Evolutionary conservation across 2,888 invertebrate genomes (phyloP), one percentile per base, ranked within the genome.

Genomic region (Isoperla grammatica): DNA sequence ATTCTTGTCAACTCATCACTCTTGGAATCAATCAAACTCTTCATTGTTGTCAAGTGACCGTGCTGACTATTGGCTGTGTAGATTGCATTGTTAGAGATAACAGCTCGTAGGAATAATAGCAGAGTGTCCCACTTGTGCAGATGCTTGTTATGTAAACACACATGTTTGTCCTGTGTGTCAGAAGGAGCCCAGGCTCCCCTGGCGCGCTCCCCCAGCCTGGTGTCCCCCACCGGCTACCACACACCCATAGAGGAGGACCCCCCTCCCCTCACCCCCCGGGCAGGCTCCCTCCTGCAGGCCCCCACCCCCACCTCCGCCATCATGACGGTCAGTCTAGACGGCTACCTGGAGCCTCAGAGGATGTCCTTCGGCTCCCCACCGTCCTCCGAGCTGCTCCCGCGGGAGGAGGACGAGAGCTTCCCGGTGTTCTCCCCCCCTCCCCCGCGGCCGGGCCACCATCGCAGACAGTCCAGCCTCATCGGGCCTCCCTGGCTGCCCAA

Each of bases 341-440:
- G 87, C 19, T 94, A 91, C 70, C 78, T 93, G 65, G 93, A 94
- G 69, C 89, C 90, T 0, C 85, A 87, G 22, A 81, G 90, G 53
- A 86, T 92, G 67, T 91, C 90, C 0, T 85, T 90, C 73, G 85
- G 85, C 68, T 88, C 89, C 6, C 87, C 89, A 11, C 85, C 88
- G 2, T 82, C 84, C 66, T 87, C 88, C 57, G 88, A 88, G 64
- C 74, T 87, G 46, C 46, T 62, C 12, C 67, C 63, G 13, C 80
- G 85, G 22, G 82, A 82, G 20, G 81, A 81, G 12, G 87, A 87
- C 67, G 91, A 90, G 65, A 88, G 88, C 63, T 90, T 87, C 70
- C 90, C 90, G 2, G 90, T 91, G 46, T 91, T 91, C 75, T 88
- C 90, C 2, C 90, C 91, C 19, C 87, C 90, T 29, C 87, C 89